Conservation (phyloP, 53 echinoderm and acorn worm species). For the Mesocentrotus franciscanus region DNA sequence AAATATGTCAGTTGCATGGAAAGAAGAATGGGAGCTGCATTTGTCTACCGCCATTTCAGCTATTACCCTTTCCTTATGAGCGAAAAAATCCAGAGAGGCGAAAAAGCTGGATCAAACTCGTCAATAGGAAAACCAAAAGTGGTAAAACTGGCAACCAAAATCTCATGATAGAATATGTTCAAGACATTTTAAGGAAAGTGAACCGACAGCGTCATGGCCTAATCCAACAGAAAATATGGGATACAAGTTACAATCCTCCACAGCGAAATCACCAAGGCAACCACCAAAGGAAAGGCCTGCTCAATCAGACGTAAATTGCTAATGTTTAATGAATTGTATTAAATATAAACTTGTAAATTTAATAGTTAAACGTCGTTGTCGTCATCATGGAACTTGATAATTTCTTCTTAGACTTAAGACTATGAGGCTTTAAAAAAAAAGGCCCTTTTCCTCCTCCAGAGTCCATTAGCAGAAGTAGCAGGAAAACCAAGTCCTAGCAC, state of each 20-base stretch:
- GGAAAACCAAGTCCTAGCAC: no score
- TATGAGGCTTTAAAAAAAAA: no score
- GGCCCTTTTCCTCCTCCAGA: no score
- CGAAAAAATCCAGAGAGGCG: neutral
- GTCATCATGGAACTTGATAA: no score
- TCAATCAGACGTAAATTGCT: no score
- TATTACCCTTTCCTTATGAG: neutral
- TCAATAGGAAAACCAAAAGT: neutral
- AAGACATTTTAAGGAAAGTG: neutral
- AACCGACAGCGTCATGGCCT: neutral
- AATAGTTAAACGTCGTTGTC: no score
- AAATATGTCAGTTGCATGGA: neutral
- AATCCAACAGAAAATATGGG: neutral
- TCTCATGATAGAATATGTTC: neutral
- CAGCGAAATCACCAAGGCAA: neutral
- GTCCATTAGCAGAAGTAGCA: no score
- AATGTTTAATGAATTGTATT: no score
- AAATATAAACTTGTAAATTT: no score
- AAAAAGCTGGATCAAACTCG: neutral
- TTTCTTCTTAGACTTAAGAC: no score
- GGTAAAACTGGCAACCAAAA: neutral
- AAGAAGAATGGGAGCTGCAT: slow-evolving; percentile 7
- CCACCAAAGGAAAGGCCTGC: neutral
- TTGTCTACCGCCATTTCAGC: neutral
- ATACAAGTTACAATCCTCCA: neutral